Percentiles rank a stretch among this genome's conserved stretches.
These are phyloP conservation scores for Serilophus lunatus DNA, from an alignment of 2,113 vertebrate genomes.

Conservation along the genomic window DNA sequence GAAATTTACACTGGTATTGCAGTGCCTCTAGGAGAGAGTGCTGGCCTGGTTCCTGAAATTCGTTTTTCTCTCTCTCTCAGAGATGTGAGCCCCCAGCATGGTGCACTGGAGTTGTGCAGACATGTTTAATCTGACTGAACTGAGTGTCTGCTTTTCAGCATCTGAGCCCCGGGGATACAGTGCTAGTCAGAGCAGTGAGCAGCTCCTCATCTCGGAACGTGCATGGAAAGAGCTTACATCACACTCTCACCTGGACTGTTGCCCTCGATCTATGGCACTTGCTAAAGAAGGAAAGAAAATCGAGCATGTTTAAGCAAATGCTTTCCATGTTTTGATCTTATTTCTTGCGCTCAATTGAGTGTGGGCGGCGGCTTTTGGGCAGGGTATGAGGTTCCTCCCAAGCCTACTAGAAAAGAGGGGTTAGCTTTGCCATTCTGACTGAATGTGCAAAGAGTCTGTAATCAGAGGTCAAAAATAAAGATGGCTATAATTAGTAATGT, in stretches of 20 bases:
- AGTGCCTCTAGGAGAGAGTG: neutral
- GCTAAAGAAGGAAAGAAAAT: slow-evolving; percentile 40
- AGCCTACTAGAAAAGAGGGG: neutral
- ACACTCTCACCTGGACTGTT: slow-evolving; percentile 46
- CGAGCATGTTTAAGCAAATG: slow-evolving; percentile 31
- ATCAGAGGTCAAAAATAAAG: slow-evolving; percentile 60
- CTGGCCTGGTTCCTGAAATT: neutral
- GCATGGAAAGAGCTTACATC: slow-evolving; percentile 40
- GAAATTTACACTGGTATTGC: neutral
- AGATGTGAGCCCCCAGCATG: slow-evolving; percentile 16
- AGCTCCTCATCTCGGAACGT: neutral
- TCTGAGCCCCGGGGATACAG: neutral
- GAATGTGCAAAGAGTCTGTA: slow-evolving; percentile 27
- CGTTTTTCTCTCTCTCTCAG: neutral
- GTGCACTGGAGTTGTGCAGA: neutral
- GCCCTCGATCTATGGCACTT: slow-evolving; percentile 21
- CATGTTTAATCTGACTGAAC: neutral
- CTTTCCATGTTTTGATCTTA: slow-evolving; percentile 44
- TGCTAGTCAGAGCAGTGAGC: slow-evolving; percentile 23
- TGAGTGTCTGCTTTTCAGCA: neutral
- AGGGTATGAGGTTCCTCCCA: neutral
- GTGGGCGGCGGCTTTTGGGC: slow-evolving; percentile 20
- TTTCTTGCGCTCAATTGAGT: neutral
- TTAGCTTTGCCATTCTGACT: slow-evolving; percentile 8
- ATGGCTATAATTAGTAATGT: slow-evolving; percentile 60